Conservation (phyloP, 1,140 invertebrate genomes). For the Saccostrea glomerata region DNA sequence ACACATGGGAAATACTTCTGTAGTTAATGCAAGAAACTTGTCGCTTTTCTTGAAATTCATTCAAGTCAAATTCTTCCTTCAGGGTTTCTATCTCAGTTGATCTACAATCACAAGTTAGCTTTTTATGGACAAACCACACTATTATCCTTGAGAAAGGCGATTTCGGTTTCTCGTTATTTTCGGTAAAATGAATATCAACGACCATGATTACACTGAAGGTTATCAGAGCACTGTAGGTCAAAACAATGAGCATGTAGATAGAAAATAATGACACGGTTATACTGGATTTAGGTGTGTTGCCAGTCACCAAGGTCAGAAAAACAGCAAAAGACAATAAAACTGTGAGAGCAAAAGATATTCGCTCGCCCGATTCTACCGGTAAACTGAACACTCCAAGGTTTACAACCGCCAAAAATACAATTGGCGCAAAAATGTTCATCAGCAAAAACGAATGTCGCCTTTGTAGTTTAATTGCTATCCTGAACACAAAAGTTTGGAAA, state of each 20-base stretch:
- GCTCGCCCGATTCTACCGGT: slow-evolving; percentile 35
- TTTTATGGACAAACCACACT: not conserved
- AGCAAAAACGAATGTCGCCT: not conserved
- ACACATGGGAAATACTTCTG: not conserved
- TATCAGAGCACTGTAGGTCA: slow-evolving; percentile 5
- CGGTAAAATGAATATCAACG: not conserved
- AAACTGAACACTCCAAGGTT: slow-evolving; percentile 9
- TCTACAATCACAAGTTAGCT: not conserved
- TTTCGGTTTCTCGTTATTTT: not conserved
- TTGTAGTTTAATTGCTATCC: not conserved
- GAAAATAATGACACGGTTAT: slow-evolving; percentile 22
- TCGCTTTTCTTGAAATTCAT: not conserved
- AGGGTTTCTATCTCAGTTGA: not conserved
- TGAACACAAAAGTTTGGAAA: not conserved
- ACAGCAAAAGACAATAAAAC: slow-evolving; percentile 29
- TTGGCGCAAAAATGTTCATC: slow-evolving; percentile 13
- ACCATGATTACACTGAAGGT: not conserved
- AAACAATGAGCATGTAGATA: not conserved
- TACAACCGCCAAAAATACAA: not conserved
- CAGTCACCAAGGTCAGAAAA: slow-evolving; percentile 2
- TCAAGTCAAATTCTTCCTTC: not conserved
- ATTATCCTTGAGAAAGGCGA: not conserved
- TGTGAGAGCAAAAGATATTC: not conserved
- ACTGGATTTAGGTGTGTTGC: not conserved
- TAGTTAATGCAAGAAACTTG: not conserved